phyloP scores from a whole-genome alignment of 2,113 vertebrate species.

The Colinus virginianus region DNA sequence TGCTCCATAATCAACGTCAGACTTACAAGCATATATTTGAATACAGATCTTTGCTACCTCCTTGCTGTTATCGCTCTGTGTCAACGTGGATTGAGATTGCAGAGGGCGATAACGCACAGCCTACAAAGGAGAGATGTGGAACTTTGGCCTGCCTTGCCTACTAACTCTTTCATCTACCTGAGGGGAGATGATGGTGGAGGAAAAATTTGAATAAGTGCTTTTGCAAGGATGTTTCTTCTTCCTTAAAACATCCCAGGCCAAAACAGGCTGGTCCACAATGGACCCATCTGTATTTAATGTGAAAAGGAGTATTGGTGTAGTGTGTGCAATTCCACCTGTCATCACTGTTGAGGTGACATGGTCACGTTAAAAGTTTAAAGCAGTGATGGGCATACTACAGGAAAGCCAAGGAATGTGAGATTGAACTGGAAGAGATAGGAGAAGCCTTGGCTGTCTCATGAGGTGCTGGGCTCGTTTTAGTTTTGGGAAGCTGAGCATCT shows the following conservation, averaged over 20 bases:
- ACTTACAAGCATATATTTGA: not conserved
- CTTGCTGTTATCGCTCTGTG: not conserved
- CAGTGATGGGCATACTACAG: not conserved
- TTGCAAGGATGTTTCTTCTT: not conserved
- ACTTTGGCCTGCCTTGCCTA: not conserved
- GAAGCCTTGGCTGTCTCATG: not conserved
- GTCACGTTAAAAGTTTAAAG: not conserved
- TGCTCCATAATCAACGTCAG: not conserved
- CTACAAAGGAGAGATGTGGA: not conserved
- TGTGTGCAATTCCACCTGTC: not conserved
- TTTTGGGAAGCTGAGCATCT: not conserved
- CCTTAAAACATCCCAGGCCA: not conserved
- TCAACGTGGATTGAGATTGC: not conserved
- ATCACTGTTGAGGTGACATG: not conserved
- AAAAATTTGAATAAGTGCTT: not conserved
- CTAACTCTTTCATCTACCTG: not conserved
- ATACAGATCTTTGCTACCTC: not conserved
- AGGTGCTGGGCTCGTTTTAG: not conserved
- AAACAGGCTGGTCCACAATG: not conserved
- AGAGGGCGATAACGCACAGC: not conserved
- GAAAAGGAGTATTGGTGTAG: not conserved
- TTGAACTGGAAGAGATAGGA: not conserved
- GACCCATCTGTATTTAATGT: not conserved
- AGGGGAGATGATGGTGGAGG: fast-evolving
- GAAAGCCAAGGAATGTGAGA: not conserved